These are phyloP conservation scores for Biston stratarius DNA, from an alignment of 2,888 invertebrate species.

Conservation along the genomic window DNA sequence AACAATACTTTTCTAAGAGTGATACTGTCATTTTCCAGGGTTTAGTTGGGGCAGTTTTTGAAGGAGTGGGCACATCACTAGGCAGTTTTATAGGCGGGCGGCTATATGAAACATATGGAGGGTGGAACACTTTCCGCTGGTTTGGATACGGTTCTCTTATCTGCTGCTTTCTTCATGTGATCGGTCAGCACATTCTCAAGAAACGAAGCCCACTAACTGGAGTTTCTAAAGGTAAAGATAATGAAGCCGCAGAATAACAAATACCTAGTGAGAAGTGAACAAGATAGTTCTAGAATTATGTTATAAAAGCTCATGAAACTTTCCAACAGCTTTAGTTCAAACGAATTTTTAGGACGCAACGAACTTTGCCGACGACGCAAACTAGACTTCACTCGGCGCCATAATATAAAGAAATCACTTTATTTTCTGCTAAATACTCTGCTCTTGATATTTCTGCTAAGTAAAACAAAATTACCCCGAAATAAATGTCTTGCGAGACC, in stretches of 20 bases:
- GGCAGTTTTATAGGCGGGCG: slow-evolving; percentile 93
- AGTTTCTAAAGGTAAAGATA: slow-evolving; percentile 68
- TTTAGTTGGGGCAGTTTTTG: slow-evolving; percentile 94
- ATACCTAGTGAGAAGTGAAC: slow-evolving; percentile 9
- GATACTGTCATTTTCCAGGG: slow-evolving; percentile 84
- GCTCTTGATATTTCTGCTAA: too few relatives aligned
- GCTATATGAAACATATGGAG: slow-evolving; percentile 88
- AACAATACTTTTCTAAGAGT: neutral
- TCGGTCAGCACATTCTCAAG: slow-evolving; percentile 75
- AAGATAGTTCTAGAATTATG: too few relatives aligned
- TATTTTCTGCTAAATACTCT: too few relatives aligned
- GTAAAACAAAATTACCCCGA: too few relatives aligned
- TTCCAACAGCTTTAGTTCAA: too few relatives aligned
- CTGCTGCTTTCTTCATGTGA: slow-evolving; percentile 86
- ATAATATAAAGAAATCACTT: too few relatives aligned
- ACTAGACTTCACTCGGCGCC: too few relatives aligned
- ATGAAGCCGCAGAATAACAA: slow-evolving; percentile 19
- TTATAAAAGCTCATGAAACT: too few relatives aligned
- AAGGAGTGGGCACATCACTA: slow-evolving; percentile 93
- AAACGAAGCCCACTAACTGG: slow-evolving; percentile 51
- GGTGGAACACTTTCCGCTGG: slow-evolving; percentile 89
- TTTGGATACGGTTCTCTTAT: slow-evolving; percentile 90
- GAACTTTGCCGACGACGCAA: too few relatives aligned
- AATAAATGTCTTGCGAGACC: too few relatives aligned
- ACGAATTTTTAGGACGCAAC: too few relatives aligned